These are phyloP conservation scores for Oncorhynchus kisutch DNA, from an alignment of 2,113 vertebrate species.

Conservation along the genomic window DNA sequence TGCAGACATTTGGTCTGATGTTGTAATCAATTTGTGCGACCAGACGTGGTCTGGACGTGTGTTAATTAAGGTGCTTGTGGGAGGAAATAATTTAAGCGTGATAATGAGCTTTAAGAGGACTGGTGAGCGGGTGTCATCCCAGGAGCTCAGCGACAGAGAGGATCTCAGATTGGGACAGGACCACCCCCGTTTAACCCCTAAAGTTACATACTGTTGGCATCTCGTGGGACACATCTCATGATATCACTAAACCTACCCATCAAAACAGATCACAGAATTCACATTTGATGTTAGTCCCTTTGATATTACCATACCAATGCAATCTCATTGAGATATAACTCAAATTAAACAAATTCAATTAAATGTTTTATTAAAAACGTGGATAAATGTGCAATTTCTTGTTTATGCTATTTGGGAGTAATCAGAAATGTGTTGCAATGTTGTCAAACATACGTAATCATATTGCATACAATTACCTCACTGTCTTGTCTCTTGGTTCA, in stretches of 20 bases:
- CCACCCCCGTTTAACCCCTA: conserved; percentile 2
- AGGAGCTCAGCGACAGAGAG: conserved; percentile 33
- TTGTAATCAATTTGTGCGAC: conserved; percentile 75
- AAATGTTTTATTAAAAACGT: background rate
- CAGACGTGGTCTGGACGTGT: conserved; percentile 72
- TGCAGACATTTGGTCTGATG: conserved; percentile 57
- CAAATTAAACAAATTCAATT: background rate
- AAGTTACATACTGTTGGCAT: background rate
- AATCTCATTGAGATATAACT: background rate
- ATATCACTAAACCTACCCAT: background rate
- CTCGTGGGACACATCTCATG: background rate
- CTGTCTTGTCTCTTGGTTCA: background rate
- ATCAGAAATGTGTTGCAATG: background rate
- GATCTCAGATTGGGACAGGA: conserved; percentile 20
- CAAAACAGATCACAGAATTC: background rate
- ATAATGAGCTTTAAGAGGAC: conserved; percentile 75
- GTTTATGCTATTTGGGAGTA: background rate
- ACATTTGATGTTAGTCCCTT: background rate
- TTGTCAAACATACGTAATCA: background rate
- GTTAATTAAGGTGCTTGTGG: conserved; percentile 78
- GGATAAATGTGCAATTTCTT: background rate
- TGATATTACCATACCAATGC: background rate
- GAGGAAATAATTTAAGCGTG: conserved; percentile 76
- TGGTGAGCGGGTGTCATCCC: conserved; percentile 61
- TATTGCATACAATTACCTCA: background rate